These are phyloP conservation scores for Chlorodrepanis virens DNA, from an alignment of 2,113 vertebrate genomes.

Conservation along the genomic window DNA sequence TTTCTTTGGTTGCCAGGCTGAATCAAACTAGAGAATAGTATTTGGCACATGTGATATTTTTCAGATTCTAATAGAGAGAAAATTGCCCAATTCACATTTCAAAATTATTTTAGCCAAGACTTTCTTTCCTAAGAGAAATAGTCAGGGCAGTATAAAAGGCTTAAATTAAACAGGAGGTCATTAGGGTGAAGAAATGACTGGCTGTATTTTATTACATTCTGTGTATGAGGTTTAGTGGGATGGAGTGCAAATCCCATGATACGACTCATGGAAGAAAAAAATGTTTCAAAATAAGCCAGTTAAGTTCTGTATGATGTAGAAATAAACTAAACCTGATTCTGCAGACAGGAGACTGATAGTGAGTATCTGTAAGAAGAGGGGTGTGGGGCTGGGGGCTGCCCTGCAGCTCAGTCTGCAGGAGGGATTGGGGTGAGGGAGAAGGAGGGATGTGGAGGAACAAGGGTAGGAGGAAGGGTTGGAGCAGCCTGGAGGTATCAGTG, in stretches of 20 bases:
- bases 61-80: not conserved
- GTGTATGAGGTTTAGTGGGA: not conserved
- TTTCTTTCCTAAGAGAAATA: not conserved
- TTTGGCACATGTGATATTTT: not conserved
- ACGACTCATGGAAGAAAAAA: not conserved
- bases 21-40: not conserved
- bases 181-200: not conserved
- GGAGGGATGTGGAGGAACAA: rapidly evolving
- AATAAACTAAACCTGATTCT: not conserved
- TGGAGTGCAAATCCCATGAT: not conserved
- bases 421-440: not conserved
- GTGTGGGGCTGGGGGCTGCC: not conserved
- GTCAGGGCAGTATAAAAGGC: not conserved
- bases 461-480: not conserved
- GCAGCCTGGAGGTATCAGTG: not conserved
- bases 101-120: not conserved
- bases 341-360: not conserved
- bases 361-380: rapidly evolving
- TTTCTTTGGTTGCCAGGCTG: not conserved
- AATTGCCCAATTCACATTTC: not conserved
- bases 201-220: not conserved
- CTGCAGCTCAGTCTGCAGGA: not conserved
- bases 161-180: not conserved
- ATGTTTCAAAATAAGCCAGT: not conserved
- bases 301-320: not conserved